Percentiles rank a stretch among this genome's conserved stretches.
These are phyloP conservation scores for Lamellibrachia columna DNA, from an alignment of 2,888 invertebrate species.

Conservation along the genomic window DNA sequence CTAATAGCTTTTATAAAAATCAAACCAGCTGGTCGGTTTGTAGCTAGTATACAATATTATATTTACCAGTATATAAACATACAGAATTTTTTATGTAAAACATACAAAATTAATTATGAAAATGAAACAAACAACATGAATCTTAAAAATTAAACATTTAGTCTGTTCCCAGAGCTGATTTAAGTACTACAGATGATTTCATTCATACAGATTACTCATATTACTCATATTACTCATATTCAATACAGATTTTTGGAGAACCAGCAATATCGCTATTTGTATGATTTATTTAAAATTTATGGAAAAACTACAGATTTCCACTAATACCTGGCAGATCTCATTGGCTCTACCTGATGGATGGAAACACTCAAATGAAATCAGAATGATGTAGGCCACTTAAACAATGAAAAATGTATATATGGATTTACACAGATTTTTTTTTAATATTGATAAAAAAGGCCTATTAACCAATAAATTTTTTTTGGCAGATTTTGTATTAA, in stretches of 20 bases:
- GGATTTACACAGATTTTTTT: neutral
- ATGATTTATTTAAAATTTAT: no score
- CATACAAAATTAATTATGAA: neutral
- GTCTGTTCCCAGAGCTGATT: no score
- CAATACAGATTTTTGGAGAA: no score
- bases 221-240: no score
- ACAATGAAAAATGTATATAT: neutral
- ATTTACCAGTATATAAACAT: neutral
- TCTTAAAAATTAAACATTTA: no score
- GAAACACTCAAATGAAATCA: neutral
- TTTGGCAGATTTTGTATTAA: neutral
- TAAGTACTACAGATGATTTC: no score
- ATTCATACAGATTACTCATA: no score
- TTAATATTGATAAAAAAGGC: neutral
- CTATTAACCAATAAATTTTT: no score
- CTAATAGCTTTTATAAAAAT: neutral
- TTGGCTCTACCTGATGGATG: neutral
- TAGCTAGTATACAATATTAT: neutral
- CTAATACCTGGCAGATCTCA: neutral
- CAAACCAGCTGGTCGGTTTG: no score
- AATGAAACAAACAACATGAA: slow-evolving; percentile 19
- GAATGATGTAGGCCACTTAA: neutral
- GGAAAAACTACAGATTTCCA: no score
- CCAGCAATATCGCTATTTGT: no score
- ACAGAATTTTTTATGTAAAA: neutral